Evolutionary conservation across 1,140 invertebrate species (phyloP).

Genomic region (Heliconius eleuchia): DNA sequence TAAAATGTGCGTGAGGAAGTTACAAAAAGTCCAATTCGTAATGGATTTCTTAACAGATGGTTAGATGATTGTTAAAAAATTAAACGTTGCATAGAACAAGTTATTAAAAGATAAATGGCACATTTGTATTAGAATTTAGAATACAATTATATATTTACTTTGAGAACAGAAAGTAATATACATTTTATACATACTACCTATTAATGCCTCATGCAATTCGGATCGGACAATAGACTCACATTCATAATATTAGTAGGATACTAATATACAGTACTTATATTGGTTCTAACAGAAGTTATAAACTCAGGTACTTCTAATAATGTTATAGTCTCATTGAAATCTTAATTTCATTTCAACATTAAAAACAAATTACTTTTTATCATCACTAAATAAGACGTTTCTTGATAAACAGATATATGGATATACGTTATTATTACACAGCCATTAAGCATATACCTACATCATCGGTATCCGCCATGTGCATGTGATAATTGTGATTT

Average conservation of each 20-base stretch:
- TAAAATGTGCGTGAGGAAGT: conserved; percentile 60
- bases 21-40: conserved; percentile 58
- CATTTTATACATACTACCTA: no score
- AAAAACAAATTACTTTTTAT: conserved; percentile 45
- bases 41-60: conserved; percentile 61
- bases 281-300: neutral
- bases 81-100: neutral
- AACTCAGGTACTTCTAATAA: neutral
- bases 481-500: conserved; percentile 50
- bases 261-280: neutral
- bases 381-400: conserved; percentile 51
- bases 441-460: conserved; percentile 47
- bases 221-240: no score
- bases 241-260: no score
- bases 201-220: no score
- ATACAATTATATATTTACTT: neutral
- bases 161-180: no score
- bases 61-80: conserved; percentile 49
- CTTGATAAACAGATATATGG: conserved; percentile 53
- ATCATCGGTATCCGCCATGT: conserved; percentile 43
- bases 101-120: neutral
- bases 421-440: conserved; percentile 52
- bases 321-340: conserved; percentile 41
- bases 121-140: neutral
- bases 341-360: conserved; percentile 37